Percentiles rank a stretch among this genome's conserved stretches.
These are phyloP conservation scores for Malacoctenus gilli DNA, from an alignment of 2,797 vertebrate species.

Conservation along the genomic window DNA sequence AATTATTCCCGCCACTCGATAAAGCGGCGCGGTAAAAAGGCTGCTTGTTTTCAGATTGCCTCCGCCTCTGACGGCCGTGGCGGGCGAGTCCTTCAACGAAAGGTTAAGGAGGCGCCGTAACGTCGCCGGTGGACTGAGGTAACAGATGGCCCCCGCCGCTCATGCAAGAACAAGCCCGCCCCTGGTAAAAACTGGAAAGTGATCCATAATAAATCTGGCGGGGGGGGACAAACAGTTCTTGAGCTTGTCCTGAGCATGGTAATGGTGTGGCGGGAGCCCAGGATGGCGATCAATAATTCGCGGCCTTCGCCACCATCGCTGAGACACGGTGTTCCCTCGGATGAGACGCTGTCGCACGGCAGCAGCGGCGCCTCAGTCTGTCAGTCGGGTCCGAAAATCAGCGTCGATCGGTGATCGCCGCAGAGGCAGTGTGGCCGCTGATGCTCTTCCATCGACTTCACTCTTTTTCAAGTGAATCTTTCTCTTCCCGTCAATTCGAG, in stretches of 20 bases:
- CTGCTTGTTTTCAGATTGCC: conserved; percentile 2
- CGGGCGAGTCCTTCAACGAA: not conserved
- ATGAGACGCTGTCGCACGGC: too few relatives aligned
- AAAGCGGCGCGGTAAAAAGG: too few relatives aligned
- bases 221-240: not conserved
- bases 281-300: not conserved
- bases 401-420: too few relatives aligned
- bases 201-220: not conserved
- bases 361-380: not conserved
- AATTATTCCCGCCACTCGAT: too few relatives aligned
- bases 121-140: conserved; percentile 9
- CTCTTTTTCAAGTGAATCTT: too few relatives aligned
- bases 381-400: too few relatives aligned
- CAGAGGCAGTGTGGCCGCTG: too few relatives aligned
- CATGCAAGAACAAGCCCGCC: conserved; percentile 9
- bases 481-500: too few relatives aligned
- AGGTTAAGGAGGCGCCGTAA: not conserved
- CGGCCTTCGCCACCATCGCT: not conserved
- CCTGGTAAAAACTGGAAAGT: conserved; percentile 3
- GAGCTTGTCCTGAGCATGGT: not conserved
- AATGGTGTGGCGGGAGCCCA: not conserved
- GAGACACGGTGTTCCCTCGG: not conserved
- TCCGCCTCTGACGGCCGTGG: not conserved
- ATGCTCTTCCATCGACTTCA: too few relatives aligned
- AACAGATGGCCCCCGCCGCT: conserved; percentile 11